Evolutionary conservation across 2,797 vertebrate genomes (phyloP).

Genomic region (Poliocrania exsul): DNA sequence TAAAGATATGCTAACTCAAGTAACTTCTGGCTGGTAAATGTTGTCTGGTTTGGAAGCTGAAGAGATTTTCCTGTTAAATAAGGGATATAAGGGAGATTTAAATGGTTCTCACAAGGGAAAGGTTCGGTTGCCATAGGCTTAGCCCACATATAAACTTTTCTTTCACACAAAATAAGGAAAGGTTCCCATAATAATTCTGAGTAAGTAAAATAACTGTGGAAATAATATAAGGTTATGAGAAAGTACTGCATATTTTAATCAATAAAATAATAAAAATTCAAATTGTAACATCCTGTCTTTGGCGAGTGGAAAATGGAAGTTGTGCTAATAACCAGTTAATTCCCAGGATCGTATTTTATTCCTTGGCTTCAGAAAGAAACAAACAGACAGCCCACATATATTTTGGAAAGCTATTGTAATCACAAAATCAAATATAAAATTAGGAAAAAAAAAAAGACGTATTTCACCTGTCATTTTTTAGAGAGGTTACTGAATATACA

Average conservation of each 20-base stretch:
- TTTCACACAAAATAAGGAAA: not conserved
- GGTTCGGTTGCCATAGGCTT: not conserved
- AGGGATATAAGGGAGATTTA: slow-evolving; percentile 2
- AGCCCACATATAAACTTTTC: not conserved
- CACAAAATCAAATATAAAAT: not conserved
- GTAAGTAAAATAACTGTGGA: not conserved
- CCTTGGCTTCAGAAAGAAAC: not conserved
- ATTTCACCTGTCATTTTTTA: not conserved
- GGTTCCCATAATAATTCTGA: not conserved
- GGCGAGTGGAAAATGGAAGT: not conserved
- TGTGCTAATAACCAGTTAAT: not conserved
- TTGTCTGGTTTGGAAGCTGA: not conserved
- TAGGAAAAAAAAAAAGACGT: not conserved
- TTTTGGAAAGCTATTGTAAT: not conserved
- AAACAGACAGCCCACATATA: not conserved
- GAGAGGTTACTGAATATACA: not conserved
- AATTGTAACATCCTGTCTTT: not conserved
- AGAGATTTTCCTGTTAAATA: not conserved
- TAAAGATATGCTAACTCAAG: not conserved
- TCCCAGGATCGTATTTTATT: not conserved
- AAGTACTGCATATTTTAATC: not conserved
- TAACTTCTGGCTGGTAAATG: not conserved
- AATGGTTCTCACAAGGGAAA: not conserved
- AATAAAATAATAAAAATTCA: not conserved
- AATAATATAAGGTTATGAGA: not conserved